Conservation (phyloP, 2,888 invertebrate species). For the Diarsia rubi region DNA sequence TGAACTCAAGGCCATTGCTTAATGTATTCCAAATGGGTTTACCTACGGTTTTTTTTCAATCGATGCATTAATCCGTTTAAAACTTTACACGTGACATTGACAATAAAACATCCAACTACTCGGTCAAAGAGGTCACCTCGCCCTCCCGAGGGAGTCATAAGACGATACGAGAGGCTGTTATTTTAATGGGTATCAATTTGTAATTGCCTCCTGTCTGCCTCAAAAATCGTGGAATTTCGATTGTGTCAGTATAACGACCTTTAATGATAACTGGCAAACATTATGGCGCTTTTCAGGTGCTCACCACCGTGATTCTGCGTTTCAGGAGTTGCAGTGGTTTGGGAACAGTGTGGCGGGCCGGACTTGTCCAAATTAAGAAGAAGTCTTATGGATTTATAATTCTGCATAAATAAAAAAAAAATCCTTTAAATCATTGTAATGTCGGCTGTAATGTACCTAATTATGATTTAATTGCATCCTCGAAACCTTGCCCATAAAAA, state of each 20-base stretch:
- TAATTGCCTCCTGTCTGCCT: constrained; percentile 3
- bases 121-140: constrained; percentile 10
- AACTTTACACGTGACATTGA: neutral
- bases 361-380: no score
- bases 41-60: constrained; percentile 18
- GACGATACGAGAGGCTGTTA: constrained; percentile 14
- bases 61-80: constrained; percentile 18
- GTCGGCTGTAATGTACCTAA: neutral
- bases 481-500: constrained; percentile 20
- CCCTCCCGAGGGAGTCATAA: constrained; percentile 2
- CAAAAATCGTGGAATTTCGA: neutral
- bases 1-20: constrained; percentile 19
- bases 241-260: neutral
- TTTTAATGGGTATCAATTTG: constrained; percentile 20
- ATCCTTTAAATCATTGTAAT: neutral
- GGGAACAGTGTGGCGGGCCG: no score
- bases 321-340: no score
- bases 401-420: neutral
- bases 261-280: neutral
- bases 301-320: no score
- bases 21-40: constrained; percentile 38
- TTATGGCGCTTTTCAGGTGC: neutral
- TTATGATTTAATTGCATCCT: constrained; percentile 14
- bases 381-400: neutral
- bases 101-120: neutral